Evolutionary conservation across 2,888 invertebrate genomes (phyloP), one percentile per base, ranked within the genome.

Genomic region (Malacosoma neustria): DNA sequence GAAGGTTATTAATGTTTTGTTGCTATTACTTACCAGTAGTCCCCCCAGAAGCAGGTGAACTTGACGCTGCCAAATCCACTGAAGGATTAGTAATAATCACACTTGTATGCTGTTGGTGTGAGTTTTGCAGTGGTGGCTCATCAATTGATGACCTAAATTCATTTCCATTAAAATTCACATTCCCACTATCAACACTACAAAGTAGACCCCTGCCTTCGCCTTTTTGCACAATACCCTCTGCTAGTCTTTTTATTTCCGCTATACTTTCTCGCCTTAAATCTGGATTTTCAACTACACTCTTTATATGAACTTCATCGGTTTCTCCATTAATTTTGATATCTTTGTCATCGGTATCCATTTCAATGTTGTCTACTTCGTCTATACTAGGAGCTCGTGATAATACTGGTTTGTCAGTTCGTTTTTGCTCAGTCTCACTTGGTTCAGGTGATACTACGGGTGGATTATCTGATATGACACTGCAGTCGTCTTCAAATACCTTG

Each of bases 1-100:
- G n/a, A n/a, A n/a, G n/a, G n/a, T n/a, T n/a, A n/a, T n/a, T n/a
- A n/a, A n/a, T n/a, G n/a, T n/a, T n/a, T n/a, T n/a, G n/a, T n/a
- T n/a, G n/a, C n/a, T n/a, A n/a, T n/a, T n/a, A 33, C 47, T 56
- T 54, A 86, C 85, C 85, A 42, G 81, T 81, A 30, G 70, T 80
- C 11, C 74, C 82, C 11, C 72, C 73, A 29, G 84, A 85, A 4
- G 62, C 82, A 6, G 87, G 87, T 0, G 87, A 87, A 1, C 74
- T 77, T 11, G 74, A 72, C 39, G 86, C 79, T 2, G 61, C 85
- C 31, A 91, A 77, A 66, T 92, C 92, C 4, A 92, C 88, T 1
- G 92, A 92, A 0, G 92, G 91, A 56, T 92, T 90, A 0, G 92
- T 92, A 5, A 92, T 88, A 42, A 92, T 91, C 1, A 92, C 92